These are phyloP conservation scores for Phalera bucephala DNA, from an alignment of 2,888 invertebrate genomes.

Conservation along the genomic window DNA sequence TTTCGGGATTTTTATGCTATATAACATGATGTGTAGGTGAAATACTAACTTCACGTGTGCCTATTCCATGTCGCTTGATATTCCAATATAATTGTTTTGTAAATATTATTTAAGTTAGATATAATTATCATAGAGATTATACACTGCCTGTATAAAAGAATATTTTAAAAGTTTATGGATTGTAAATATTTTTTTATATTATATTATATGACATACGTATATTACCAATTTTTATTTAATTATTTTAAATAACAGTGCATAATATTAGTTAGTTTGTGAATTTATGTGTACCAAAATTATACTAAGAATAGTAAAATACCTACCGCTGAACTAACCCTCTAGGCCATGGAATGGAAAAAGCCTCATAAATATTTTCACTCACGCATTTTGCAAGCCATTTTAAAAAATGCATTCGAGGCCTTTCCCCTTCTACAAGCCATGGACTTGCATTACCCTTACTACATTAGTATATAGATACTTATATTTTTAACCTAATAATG, in stretches of 20 bases:
- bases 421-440: background rate
- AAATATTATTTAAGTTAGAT: slow-evolving; percentile 32
- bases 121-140: slow-evolving; percentile 11
- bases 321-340: background rate
- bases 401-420: background rate
- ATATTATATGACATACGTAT: slow-evolving; percentile 3
- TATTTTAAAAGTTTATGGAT: slow-evolving; percentile 6
- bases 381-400: no score
- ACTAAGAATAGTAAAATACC: background rate
- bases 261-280: background rate
- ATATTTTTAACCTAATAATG: slow-evolving; percentile 12
- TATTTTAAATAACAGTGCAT: background rate
- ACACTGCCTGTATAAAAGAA: slow-evolving; percentile 19
- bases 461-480: background rate
- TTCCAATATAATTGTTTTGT: slow-evolving; percentile 22
- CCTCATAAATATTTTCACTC: background rate
- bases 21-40: slow-evolving; percentile 10
- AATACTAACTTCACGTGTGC: slow-evolving; percentile 9
- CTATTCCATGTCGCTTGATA: slow-evolving; percentile 18
- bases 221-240: background rate
- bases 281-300: background rate
- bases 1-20: no score
- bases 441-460: background rate
- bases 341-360: background rate
- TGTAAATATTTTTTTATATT: slow-evolving; percentile 29